These are phyloP conservation scores for Drosophila kepulauana DNA, from an alignment of 1,140 invertebrate genomes.

Conservation along the genomic window DNA sequence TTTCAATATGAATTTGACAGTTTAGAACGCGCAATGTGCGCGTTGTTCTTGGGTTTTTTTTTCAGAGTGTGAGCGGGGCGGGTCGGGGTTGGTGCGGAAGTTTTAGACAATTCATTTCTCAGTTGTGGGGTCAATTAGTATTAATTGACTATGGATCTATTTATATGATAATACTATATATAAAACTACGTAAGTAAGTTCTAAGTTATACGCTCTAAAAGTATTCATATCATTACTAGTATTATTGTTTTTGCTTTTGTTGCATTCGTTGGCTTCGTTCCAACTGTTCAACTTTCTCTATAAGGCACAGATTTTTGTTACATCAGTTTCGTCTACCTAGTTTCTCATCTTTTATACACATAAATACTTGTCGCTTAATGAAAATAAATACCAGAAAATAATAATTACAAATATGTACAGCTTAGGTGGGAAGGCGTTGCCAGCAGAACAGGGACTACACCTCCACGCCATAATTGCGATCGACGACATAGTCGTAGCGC, in stretches of 20 bases:
- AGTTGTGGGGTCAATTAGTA: conserved; percentile 67
- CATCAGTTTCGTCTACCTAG: conserved; percentile 69
- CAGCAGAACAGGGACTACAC: conserved; percentile 84
- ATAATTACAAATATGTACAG: conserved; percentile 83
- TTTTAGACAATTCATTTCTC: conserved; percentile 32
- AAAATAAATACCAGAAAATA: conserved; percentile 80
- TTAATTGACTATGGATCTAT: conserved; percentile 66
- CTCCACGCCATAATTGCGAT: conserved; percentile 89
- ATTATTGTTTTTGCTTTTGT: conserved; percentile 57
- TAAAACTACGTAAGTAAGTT: conserved; percentile 30
- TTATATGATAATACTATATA: conserved; percentile 43
- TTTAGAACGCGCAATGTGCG: conserved; percentile 75
- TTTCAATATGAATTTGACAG: conserved; percentile 81
- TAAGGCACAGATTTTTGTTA: conserved; percentile 84
- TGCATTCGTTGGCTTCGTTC: conserved; percentile 37
- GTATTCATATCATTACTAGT: conserved; percentile 66
- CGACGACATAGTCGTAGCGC: conserved; percentile 89
- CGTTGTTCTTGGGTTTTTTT: conserved; percentile 53
- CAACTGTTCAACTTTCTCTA: conserved; percentile 57
- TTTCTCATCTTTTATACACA: conserved; percentile 69
- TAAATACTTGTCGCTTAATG: conserved; percentile 78
- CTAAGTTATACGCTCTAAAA: conserved; percentile 52
- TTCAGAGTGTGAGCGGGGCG: neutral
- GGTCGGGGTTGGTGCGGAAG: conserved; percentile 21
- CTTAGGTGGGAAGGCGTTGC: conserved; percentile 53